phyloP scores from a whole-genome alignment of 1,140 invertebrate genomes.

The Orchesella cincta region DNA sequence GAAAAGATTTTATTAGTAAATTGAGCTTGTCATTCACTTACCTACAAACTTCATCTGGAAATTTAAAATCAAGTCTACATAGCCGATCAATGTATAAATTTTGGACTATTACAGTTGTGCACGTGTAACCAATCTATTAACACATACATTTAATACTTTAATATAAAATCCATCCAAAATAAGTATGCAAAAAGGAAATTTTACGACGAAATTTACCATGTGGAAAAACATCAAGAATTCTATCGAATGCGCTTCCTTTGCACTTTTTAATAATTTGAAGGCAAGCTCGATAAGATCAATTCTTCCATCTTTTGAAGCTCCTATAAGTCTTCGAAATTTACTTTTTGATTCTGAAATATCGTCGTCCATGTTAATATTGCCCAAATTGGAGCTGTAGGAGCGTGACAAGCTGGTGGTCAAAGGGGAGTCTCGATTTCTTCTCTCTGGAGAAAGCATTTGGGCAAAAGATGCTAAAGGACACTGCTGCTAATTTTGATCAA shows the following conservation, averaged over 20 bases:
- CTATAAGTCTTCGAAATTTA: neutral
- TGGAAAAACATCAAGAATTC: slow-evolving; percentile 43
- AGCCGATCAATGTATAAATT: slow-evolving; percentile 47
- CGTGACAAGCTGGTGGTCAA: neutral
- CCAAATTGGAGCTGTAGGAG: neutral
- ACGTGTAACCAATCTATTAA: neutral
- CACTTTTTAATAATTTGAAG: neutral
- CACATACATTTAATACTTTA: too few relatives aligned
- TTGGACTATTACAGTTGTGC: slow-evolving; percentile 39
- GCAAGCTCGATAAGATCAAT: neutral
- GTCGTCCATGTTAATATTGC: neutral
- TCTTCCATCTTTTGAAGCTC: neutral
- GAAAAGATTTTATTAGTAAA: too few relatives aligned
- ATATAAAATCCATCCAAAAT: too few relatives aligned
- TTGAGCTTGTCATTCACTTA: slow-evolving; percentile 32
- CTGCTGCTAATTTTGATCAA: too few relatives aligned
- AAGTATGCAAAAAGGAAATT: too few relatives aligned
- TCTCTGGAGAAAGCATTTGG: slow-evolving; percentile 21
- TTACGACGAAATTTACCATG: too few relatives aligned
- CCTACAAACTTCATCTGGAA: slow-evolving; percentile 19
- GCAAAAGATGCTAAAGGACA: too few relatives aligned
- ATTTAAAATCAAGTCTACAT: slow-evolving; percentile 27
- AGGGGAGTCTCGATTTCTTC: slow-evolving; percentile 13
- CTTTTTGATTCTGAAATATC: slow-evolving; percentile 7
- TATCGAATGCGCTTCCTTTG: slow-evolving; percentile 36